Evolutionary conservation across 2,797 vertebrate genomes (phyloP).

Genomic region (Fringilla coelebs): DNA sequence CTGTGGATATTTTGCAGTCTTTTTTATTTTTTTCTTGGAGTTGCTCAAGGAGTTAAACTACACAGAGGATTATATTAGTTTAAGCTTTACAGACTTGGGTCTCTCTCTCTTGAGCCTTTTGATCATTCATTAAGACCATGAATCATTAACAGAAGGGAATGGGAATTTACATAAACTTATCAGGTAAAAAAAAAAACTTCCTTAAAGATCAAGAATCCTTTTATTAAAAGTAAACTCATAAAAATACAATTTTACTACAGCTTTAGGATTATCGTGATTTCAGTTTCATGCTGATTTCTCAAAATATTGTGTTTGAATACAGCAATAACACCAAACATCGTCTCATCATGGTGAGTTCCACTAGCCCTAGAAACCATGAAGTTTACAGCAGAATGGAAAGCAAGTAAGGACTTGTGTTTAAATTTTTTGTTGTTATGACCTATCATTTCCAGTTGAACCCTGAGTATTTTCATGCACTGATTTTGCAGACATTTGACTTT

Average conservation of each 20-base stretch:
- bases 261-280: background rate
- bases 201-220: background rate
- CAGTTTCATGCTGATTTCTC: background rate
- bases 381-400: background rate
- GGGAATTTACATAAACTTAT: background rate
- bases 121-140: background rate
- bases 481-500: background rate
- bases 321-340: background rate
- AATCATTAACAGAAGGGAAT: background rate
- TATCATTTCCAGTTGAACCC: background rate
- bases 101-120: background rate
- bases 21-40: background rate
- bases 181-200: background rate
- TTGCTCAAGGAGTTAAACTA: background rate
- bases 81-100: background rate
- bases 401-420: fast-evolving
- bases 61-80: background rate
- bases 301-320: background rate
- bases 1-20: background rate
- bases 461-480: background rate
- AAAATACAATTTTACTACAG: background rate
- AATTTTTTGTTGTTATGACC: background rate
- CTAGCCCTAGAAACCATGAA: background rate
- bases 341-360: background rate
- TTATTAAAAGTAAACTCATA: too few relatives aligned